Conservation (phyloP, 2,888 invertebrate genomes). For the Pyrgus malvae region DNA sequence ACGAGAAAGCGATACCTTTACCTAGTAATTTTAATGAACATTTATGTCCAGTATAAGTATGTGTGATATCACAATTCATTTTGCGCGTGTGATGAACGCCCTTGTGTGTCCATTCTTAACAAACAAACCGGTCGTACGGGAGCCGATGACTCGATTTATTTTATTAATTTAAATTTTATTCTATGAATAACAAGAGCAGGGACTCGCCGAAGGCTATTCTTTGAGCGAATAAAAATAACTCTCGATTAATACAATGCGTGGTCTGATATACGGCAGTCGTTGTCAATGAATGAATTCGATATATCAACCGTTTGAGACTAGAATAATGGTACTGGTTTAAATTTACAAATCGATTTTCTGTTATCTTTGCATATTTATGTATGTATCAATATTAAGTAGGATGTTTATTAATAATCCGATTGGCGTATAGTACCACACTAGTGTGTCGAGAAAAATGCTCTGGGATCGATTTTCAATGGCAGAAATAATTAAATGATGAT, state of each 20-base stretch:
- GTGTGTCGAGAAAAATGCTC: too few relatives aligned
- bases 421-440: too few relatives aligned
- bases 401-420: too few relatives aligned
- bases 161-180: constrained; percentile 50
- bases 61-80: too few relatives aligned
- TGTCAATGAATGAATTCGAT: constrained; percentile 25
- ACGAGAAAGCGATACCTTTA: too few relatives aligned
- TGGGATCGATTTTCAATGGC: too few relatives aligned
- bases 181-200: constrained; percentile 27
- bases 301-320: constrained; percentile 24
- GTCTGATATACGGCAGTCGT: constrained; percentile 22
- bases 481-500: too few relatives aligned
- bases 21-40: too few relatives aligned
- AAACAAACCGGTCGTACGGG: constrained; percentile 55
- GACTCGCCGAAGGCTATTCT: constrained; percentile 21
- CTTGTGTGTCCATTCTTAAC: constrained; percentile 60
- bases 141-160: constrained; percentile 47
- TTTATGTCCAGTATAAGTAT: too few relatives aligned
- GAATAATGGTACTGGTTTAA: constrained; percentile 20
- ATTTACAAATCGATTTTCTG: constrained; percentile 19
- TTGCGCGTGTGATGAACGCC: too few relatives aligned
- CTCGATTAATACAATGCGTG: constrained; percentile 23
- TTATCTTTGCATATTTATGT: neutral
- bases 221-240: constrained; percentile 22
- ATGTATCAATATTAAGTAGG: too few relatives aligned